phyloP scores from a whole-genome alignment of 2,888 invertebrate species.

The Nezara viridula region DNA sequence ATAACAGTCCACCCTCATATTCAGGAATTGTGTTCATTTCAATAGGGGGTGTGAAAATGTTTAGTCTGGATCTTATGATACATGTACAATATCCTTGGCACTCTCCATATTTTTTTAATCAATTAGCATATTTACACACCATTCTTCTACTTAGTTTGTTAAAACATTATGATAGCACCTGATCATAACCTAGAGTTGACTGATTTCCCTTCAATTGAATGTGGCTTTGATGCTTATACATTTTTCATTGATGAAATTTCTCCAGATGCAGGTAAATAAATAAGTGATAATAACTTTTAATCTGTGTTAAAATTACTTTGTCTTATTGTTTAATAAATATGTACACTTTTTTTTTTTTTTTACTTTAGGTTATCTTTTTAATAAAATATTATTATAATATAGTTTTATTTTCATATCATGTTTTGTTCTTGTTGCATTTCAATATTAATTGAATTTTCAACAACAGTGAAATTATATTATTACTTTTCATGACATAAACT shows the following conservation, averaged over 20 bases:
- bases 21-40: not conserved
- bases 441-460: not conserved
- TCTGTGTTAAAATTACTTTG: not conserved
- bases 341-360: not conserved
- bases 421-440: not conserved
- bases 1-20: slow-evolving; percentile 34
- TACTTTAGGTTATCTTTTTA: not conserved
- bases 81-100: not conserved
- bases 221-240: slow-evolving; percentile 37
- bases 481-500: not conserved
- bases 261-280: slow-evolving; percentile 26
- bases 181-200: slow-evolving; percentile 19
- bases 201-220: slow-evolving; percentile 52
- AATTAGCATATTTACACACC: not conserved
- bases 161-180: slow-evolving; percentile 45
- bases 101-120: not conserved
- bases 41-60: slow-evolving; percentile 8
- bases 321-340: not conserved
- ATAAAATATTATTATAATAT: not conserved
- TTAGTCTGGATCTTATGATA: not conserved
- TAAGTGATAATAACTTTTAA: not conserved
- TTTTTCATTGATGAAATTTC: slow-evolving; percentile 22
- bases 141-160: not conserved
- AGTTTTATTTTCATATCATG: not conserved
- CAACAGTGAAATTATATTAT: not conserved